phyloP scores from a whole-genome alignment of 2,888 invertebrate species.

The Cephus sareptanus region DNA sequence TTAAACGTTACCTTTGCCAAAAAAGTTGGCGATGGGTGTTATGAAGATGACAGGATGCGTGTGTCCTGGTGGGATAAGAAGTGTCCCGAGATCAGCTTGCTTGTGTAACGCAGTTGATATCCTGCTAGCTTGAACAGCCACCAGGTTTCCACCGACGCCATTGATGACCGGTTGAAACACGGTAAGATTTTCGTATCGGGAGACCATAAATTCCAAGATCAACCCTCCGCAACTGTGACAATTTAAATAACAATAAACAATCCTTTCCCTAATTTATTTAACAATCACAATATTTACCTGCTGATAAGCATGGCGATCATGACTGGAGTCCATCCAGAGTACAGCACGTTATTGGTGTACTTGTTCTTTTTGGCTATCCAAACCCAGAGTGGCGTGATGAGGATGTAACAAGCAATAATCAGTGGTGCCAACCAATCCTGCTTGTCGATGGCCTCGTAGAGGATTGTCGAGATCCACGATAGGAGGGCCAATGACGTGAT shows the following conservation, averaged over 20 bases:
- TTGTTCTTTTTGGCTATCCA: constrained; percentile 77
- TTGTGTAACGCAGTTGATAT: constrained; percentile 80
- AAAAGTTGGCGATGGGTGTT: constrained; percentile 72
- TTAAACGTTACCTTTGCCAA: constrained; percentile 68
- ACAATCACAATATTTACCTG: constrained; percentile 65
- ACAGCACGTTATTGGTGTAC: constrained; percentile 77
- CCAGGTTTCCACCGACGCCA: constrained; percentile 84
- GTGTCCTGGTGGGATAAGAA: constrained; percentile 68
- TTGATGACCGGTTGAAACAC: constrained; percentile 87
- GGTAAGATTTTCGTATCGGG: constrained; percentile 76
- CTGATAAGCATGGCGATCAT: constrained; percentile 85
- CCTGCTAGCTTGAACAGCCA: constrained; percentile 81
- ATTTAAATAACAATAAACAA: neutral
- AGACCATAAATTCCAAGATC: constrained; percentile 78
- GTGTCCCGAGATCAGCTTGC: constrained; percentile 72
- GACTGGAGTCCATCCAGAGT: constrained; percentile 82
- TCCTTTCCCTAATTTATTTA: neutral
- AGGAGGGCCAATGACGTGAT: constrained; percentile 76
- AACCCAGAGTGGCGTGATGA: constrained; percentile 79
- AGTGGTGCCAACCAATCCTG: constrained; percentile 75
- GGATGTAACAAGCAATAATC: constrained; percentile 73
- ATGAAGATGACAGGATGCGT: constrained; percentile 71
- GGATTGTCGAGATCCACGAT: constrained; percentile 71
- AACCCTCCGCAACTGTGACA: constrained; percentile 74
- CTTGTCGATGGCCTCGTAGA: constrained; percentile 71